These are phyloP conservation scores for Hypomecis atomaria DNA, from an alignment of 2,888 invertebrate genomes.

Conservation along the genomic window DNA sequence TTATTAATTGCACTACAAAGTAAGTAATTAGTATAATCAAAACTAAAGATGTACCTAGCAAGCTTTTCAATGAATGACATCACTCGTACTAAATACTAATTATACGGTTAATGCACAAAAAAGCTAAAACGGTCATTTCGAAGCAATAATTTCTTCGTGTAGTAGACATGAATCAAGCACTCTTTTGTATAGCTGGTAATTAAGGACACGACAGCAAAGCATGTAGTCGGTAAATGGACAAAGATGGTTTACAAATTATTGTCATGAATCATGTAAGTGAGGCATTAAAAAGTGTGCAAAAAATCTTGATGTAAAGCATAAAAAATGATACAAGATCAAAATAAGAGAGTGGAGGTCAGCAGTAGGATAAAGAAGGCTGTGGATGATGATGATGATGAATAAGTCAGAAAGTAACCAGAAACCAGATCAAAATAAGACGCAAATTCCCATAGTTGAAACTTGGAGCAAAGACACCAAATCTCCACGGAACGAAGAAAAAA, in stretches of 20 bases:
- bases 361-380: too few relatives aligned
- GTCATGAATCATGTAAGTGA: conserved; percentile 11
- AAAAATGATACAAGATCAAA: background rate
- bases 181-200: conserved; percentile 26
- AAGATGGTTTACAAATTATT: conserved; percentile 20
- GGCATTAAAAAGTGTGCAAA: background rate
- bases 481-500: conserved; percentile 41
- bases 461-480: conserved; percentile 3
- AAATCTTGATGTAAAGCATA: background rate
- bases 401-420: too few relatives aligned
- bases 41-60: background rate
- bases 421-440: too few relatives aligned
- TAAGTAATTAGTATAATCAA: background rate
- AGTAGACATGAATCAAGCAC: conserved; percentile 26
- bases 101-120: conserved; percentile 11
- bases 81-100: conserved; percentile 5
- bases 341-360: too few relatives aligned
- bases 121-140: conserved; percentile 29
- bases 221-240: conserved; percentile 15
- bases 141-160: conserved; percentile 27
- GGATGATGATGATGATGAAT: too few relatives aligned
- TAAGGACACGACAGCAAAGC: conserved; percentile 24
- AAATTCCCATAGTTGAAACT: background rate
- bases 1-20: too few relatives aligned
- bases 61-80: conserved; percentile 7